Evolutionary conservation across 2,113 vertebrate genomes (phyloP), one percentile per base, ranked within the genome.

Genomic region (Urocolius indicus): DNA sequence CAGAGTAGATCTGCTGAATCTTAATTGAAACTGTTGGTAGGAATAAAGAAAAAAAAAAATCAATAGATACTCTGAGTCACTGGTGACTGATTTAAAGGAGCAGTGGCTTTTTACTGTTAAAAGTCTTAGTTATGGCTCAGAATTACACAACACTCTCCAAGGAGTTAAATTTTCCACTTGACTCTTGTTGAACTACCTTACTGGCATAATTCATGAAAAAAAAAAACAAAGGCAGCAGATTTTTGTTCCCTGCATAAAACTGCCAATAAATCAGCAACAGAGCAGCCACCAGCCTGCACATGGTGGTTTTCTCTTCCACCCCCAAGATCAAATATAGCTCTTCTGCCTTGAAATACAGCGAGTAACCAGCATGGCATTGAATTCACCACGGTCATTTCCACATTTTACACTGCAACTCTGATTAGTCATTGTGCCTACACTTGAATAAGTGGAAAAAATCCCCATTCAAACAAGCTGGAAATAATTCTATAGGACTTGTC

Each of bases 41-140:
- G 78, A 95, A 94, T 71, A 65, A 84, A 46, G 30, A 52, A 51
- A 69, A 84, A 51, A 69, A 84, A 80, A 89, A 93, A 93, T 81
- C 95, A 88, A 88, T 91, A 94, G 61, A 52, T 59, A 66, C 13
- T 92, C 90, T 94, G 95, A 94, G 82, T 93, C 94, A 95, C 26
- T 46, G 26, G 34, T 81, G 83, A 86, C 18, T 80, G 86, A 92
- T 82, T 94, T 94, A 96, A 91, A 94, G 84, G 59, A 76, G 67
- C 54, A 83, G 71, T 59, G 59, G 46, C 69, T 84, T 94, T 94
- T 94, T 73, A 89, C 71, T 62, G 36, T 38, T 81, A 57, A 66
- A 87, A 80, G 48, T 48, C 46, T 41, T 66, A 71, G 72, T 58
- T 90, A 84, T 24, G 26, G 23, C 49, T 90, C 58, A 93, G 52